Evolutionary conservation across 2,888 invertebrate genomes (phyloP).

Genomic region (Drosophila sordidula): DNA sequence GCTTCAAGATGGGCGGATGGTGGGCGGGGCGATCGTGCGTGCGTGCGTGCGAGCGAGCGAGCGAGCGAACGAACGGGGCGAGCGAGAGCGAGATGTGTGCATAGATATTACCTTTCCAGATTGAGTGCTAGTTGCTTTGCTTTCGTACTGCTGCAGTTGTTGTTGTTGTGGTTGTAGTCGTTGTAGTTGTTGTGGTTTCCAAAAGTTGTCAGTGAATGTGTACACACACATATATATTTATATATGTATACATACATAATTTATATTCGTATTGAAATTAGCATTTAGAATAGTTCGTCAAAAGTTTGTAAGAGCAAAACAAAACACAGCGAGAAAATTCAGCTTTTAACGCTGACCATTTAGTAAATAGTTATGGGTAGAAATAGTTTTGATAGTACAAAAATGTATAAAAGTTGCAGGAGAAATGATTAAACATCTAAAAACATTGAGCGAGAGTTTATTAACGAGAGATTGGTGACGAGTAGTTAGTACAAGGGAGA

Average conservation of each 20-base stretch:
- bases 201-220: conserved; percentile 40
- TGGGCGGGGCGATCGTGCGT: conserved; percentile 47
- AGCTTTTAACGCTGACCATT: conserved; percentile 17
- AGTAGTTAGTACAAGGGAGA: conserved; percentile 36
- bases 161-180: conserved; percentile 40
- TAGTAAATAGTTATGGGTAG: conserved; percentile 7
- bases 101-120: conserved; percentile 77
- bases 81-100: conserved; percentile 36
- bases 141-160: conserved; percentile 65
- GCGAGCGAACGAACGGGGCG: conserved; percentile 24
- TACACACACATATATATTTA: conserved; percentile 3
- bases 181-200: conserved; percentile 47
- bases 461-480: conserved; percentile 8
- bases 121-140: conserved; percentile 73
- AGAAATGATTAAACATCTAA: conserved; percentile 12
- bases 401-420: conserved; percentile 34
- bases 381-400: conserved; percentile 13
- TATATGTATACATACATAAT: conserved; percentile 30
- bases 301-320: conserved; percentile 43
- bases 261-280: conserved; percentile 54
- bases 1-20: conserved; percentile 43
- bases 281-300: conserved; percentile 57
- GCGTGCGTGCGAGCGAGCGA: conserved; percentile 40
- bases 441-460: conserved; percentile 25
- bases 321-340: conserved; percentile 47